phyloP scores from a whole-genome alignment of 2,797 vertebrate genomes.

The Hylomyscus alleni region DNA sequence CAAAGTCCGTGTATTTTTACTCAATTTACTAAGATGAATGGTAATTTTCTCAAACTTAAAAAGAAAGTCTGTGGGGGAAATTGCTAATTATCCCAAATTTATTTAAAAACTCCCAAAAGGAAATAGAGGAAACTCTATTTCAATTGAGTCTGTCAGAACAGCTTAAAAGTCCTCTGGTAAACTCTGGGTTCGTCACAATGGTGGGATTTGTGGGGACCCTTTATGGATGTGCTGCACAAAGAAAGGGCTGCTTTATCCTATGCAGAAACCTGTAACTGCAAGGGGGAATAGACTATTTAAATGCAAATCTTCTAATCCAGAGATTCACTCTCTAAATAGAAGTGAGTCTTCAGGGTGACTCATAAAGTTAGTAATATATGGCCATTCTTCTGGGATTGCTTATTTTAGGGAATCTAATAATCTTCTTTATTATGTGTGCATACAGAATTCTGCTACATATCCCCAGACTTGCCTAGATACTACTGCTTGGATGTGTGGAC shows the following conservation, averaged over 20 bases:
- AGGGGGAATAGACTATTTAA: constrained; percentile 76
- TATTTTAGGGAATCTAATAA: constrained; percentile 79
- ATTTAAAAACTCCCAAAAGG: constrained; percentile 64
- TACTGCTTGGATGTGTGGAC: background rate
- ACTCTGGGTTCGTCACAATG: constrained; percentile 63
- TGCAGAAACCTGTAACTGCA: constrained; percentile 70
- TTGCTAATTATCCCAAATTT: constrained; percentile 74
- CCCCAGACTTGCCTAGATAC: background rate
- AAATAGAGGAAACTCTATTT: constrained; percentile 60
- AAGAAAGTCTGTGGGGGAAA: constrained; percentile 64
- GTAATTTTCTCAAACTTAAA: constrained; percentile 62
- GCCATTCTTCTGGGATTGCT: constrained; percentile 74
- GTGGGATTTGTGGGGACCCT: constrained; percentile 65
- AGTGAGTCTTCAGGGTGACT: constrained; percentile 74
- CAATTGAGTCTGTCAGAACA: constrained; percentile 55
- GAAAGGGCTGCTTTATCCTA: constrained; percentile 62
- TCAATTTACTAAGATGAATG: constrained; percentile 61
- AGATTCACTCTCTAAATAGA: constrained; percentile 77
- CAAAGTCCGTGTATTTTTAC: constrained; percentile 48
- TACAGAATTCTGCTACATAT: background rate
- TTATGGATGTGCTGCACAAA: constrained; percentile 56
- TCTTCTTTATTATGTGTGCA: constrained; percentile 72
- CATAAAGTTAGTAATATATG: constrained; percentile 73
- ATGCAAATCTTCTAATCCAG: constrained; percentile 84
- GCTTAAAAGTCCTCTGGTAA: constrained; percentile 68